These are phyloP conservation scores for Calliopsis andreniformis DNA, from an alignment of 1,140 invertebrate species.

Conservation along the genomic window DNA sequence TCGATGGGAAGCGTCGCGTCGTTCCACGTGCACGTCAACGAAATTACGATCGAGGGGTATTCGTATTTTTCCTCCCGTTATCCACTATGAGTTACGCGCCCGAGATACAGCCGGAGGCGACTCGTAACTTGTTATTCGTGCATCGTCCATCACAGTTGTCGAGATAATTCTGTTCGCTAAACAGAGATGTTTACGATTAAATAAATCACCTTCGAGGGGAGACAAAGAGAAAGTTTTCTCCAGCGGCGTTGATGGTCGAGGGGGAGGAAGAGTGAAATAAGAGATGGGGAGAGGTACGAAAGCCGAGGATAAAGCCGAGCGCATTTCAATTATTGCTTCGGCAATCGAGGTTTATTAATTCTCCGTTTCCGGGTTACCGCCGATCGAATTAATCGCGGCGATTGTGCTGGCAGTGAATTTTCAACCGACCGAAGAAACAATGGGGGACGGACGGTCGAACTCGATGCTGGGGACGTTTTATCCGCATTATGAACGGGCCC, in stretches of 20 bases:
- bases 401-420: background rate
- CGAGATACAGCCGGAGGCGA: background rate
- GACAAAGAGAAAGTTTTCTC: too few relatives aligned
- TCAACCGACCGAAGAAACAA: background rate
- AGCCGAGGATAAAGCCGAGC: too few relatives aligned
- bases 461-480: conserved; percentile 7
- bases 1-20: background rate
- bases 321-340: background rate
- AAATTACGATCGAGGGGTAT: background rate
- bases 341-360: conserved; percentile 3
- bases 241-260: too few relatives aligned
- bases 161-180: background rate
- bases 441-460: background rate
- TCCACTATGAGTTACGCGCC: background rate
- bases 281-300: too few relatives aligned
- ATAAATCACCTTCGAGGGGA: background rate
- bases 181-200: background rate
- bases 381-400: conserved; percentile 14
- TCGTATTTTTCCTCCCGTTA: background rate
- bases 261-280: too few relatives aligned
- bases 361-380: background rate
- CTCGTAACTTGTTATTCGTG: too few relatives aligned
- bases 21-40: background rate
- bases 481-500: background rate
- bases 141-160: background rate